Evolutionary conservation across 2,888 invertebrate genomes (phyloP).

Genomic region (Perizoma affinitatum): DNA sequence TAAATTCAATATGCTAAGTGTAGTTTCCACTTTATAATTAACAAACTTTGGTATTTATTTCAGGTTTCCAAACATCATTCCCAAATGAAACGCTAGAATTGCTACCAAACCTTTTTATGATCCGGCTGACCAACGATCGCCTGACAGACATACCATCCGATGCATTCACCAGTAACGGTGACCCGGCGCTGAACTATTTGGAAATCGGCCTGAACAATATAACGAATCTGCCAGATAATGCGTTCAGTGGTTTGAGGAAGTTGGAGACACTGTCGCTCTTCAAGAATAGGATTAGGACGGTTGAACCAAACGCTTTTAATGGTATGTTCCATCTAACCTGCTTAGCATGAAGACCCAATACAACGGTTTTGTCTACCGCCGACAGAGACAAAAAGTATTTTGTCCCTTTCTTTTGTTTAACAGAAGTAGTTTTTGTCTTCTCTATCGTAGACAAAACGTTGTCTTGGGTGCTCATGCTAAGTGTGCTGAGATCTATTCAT

Average conservation of each 20-base stretch:
- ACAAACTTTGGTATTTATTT: background rate
- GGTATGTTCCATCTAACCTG: too few species aligned
- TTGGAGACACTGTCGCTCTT: slow-evolving; percentile 40
- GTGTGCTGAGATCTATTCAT: too few species aligned
- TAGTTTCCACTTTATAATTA: background rate
- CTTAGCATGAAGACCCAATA: too few species aligned
- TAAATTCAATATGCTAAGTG: too few species aligned
- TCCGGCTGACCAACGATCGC: background rate
- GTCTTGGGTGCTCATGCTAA: too few species aligned
- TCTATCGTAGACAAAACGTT: too few species aligned
- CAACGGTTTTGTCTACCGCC: too few species aligned
- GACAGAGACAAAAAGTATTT: too few species aligned
- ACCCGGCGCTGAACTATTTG: slow-evolving; percentile 8
- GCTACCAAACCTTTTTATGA: background rate
- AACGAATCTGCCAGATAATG: slow-evolving; percentile 23
- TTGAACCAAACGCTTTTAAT: slow-evolving; percentile 8
- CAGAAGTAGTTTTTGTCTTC: too few species aligned
- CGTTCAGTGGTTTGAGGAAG: slow-evolving; percentile 36
- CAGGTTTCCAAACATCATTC: background rate
- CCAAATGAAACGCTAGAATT: background rate
- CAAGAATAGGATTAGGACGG: slow-evolving; percentile 36
- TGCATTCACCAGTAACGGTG: background rate
- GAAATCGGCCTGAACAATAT: slow-evolving; percentile 31
- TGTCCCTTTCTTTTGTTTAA: too few species aligned
- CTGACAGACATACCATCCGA: background rate